A percentile compares a stretch with the other conserved stretches of the same genome.
phyloP scores from a whole-genome alignment of 1,140 invertebrate genomes.

The Microplitis demolitor region DNA sequence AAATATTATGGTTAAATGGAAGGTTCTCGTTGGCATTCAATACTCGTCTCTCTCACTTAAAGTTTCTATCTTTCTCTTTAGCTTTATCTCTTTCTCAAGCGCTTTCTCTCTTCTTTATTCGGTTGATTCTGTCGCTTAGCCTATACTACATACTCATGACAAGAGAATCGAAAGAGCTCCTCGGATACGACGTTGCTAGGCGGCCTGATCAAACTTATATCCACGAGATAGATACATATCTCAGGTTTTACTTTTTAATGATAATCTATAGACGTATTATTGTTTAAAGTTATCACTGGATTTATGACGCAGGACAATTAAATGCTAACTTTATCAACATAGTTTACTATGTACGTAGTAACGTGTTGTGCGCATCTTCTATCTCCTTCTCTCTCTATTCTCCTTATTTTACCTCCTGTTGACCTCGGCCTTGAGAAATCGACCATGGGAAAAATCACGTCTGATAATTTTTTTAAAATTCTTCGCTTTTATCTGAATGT shows the following conservation, averaged over 20 bases:
- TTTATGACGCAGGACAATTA: background rate
- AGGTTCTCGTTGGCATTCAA: conserved; percentile 18
- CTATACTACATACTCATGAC: conserved; percentile 9
- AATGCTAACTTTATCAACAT: background rate
- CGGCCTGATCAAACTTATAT: conserved; percentile 38
- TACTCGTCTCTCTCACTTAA: background rate
- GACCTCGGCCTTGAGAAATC: conserved; percentile 28
- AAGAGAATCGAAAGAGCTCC: conserved; percentile 8
- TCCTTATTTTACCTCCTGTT: background rate
- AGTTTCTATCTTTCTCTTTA: conserved; percentile 1
- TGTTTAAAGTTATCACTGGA: background rate
- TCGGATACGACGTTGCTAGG: conserved; percentile 42
- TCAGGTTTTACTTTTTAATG: background rate
- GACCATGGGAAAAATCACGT: conserved; percentile 20
- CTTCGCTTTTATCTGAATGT: background rate
- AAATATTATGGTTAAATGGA: background rate
- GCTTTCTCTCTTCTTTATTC: conserved; percentile 16
- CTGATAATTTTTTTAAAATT: background rate
- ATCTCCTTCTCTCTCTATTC: background rate
- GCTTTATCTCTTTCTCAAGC: background rate
- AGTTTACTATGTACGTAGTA: background rate
- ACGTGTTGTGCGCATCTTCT: background rate
- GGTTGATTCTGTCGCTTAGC: conserved; percentile 4
- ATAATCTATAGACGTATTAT: background rate
- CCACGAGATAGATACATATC: conserved; percentile 12